These are phyloP conservation scores for Macheiramphus alcinus DNA, from an alignment of 2,113 vertebrate genomes.

Conservation along the genomic window DNA sequence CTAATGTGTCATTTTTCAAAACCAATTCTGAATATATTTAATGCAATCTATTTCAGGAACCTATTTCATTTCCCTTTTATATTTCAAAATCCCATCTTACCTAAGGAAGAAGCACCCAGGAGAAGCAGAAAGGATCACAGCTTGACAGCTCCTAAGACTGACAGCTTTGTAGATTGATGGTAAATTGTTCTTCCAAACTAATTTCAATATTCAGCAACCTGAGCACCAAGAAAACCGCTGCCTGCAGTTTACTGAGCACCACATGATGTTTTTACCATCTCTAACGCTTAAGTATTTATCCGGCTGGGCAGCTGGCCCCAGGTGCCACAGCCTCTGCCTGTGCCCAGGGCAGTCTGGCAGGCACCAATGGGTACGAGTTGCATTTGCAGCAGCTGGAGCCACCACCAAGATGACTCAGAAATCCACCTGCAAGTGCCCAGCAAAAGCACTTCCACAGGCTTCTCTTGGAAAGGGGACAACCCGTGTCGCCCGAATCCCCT, in stretches of 20 bases:
- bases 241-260: neutral
- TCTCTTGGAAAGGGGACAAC: neutral
- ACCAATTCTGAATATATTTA: neutral
- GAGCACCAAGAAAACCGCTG: neutral
- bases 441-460: neutral
- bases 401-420: neutral
- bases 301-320: neutral
- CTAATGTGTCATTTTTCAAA: conserved; percentile 19
- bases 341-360: fast-evolving
- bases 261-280: neutral
- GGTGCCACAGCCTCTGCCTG: neutral
- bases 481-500: neutral
- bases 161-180: neutral
- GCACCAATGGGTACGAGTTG: neutral
- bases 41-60: conserved; percentile 11
- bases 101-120: neutral
- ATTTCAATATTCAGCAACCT: neutral
- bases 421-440: neutral
- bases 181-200: neutral
- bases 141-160: neutral
- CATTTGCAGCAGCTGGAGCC: neutral
- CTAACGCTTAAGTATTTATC: neutral
- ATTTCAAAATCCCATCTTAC: neutral
- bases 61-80: neutral
- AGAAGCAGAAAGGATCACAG: neutral